Evolutionary conservation across 2,113 vertebrate species (phyloP), one percentile per base, ranked within the genome.

Genomic region (Ancistrus triradiatus): DNA sequence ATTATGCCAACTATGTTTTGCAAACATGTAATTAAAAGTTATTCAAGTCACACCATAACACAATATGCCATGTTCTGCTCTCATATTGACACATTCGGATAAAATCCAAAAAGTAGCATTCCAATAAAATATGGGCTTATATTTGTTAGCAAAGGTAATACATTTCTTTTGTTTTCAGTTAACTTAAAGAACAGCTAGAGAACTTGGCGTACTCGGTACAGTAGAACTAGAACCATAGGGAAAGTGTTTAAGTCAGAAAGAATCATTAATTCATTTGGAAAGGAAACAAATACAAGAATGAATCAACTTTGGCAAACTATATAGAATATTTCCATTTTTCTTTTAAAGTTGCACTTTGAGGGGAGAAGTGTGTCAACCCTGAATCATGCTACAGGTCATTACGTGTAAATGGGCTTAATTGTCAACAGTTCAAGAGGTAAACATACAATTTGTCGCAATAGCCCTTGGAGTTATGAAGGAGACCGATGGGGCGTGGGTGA

Each of bases 1-100:
- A 95, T 84, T 88, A 85, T 80, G 83, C 79, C 80, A 86, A 91
- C 93, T 93, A 95, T 87, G 81, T 88, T 85, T 93, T 91, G 92
- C 92, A 95, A 94, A 98, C 92, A 85, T 88, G 84, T 88, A 94
- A 93, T 90, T 90, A 91, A 95, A 95, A 85, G n/a, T 93, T 91
- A 93, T 95, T 97, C 91, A 95, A 87, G 90, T 95, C 91, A 95
- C n/a, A n/a, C n/a, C 91, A 91, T 88, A 87, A 90, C 89, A 89
- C 85, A 89, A 90, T 87, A 82, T 85, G 84, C 78, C 65, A 61
- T 79, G 73, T 85, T 92, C 84, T 90, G 90, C 83, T 90, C 87
- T 86, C 86, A 92, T 89, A 91, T 2, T 79, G 84, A 89, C 84
- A 95, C 89, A 93, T 88, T 93, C 89, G 93, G 87, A 89, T 86